Evolutionary conservation across 2,888 invertebrate genomes (phyloP).

Genomic region (Exocentrus adspersus): DNA sequence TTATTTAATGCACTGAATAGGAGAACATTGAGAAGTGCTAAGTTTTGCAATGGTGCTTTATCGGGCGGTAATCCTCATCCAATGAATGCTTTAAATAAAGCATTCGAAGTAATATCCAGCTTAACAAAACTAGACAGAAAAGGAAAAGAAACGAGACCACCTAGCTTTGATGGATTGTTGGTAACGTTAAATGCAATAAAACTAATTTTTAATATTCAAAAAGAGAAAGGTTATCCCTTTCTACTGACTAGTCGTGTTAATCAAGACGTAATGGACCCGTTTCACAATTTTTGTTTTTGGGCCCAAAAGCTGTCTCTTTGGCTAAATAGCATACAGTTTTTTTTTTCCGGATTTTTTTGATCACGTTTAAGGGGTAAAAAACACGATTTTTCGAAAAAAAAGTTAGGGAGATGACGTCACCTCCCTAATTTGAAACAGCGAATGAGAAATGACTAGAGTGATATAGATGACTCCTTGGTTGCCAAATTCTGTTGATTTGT

Average conservation of each 20-base stretch:
- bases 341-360: too few species aligned
- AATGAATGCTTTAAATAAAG: not conserved
- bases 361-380: too few species aligned
- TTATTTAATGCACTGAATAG: not conserved
- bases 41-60: not conserved
- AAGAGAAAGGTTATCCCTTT: not conserved
- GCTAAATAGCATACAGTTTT: too few species aligned
- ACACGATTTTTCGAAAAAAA: too few species aligned
- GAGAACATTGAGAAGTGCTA: not conserved
- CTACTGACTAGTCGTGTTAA: not conserved
- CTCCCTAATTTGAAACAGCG: too few species aligned
- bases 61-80: not conserved
- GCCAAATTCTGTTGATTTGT: too few species aligned
- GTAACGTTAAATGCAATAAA: constrained; percentile 22
- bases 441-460: too few species aligned
- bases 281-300: too few species aligned
- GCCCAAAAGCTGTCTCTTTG: too few species aligned
- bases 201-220: not conserved
- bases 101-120: not conserved
- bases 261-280: not conserved
- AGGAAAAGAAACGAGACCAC: constrained; percentile 15
- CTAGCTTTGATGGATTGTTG: constrained; percentile 32
- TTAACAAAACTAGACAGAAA: not conserved
- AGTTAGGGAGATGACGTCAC: too few species aligned
- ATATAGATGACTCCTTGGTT: too few species aligned